Conservation (phyloP, 53 echinoderm and acorn worm species). For the Patiria pectinifera region DNA sequence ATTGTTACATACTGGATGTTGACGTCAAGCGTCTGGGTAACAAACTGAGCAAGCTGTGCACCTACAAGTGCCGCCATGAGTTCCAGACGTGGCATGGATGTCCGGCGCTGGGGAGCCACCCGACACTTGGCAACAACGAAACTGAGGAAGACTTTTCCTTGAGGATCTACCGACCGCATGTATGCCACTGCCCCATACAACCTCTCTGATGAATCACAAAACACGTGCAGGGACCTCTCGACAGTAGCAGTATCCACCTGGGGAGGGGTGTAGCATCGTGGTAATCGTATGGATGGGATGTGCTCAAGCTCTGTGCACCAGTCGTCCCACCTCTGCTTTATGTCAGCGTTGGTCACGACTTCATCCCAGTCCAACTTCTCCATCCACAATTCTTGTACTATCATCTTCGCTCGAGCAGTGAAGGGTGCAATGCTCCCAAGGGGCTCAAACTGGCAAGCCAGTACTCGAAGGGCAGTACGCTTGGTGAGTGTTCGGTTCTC, state of each 20-base stretch:
- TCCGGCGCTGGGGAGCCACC: neutral
- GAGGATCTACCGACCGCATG: neutral
- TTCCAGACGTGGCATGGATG: neutral
- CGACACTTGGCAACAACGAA: neutral
- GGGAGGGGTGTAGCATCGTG: too few species aligned
- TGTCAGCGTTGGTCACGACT: too few species aligned
- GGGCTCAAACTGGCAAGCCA: too few species aligned
- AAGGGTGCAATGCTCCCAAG: neutral
- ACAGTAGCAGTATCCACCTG: neutral
- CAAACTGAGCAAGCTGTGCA: too few species aligned
- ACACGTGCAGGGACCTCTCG: neutral
- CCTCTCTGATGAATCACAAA: conserved; percentile 31
- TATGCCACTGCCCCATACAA: conserved; percentile 9
- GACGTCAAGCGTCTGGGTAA: neutral
- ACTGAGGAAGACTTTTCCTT: neutral
- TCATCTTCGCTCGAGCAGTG: conserved; percentile 20
- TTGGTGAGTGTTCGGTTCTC: conserved; percentile 10
- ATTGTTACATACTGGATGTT: neutral
- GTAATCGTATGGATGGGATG: neutral
- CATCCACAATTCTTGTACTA: neutral
- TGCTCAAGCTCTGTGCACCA: neutral
- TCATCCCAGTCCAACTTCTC: too few species aligned
- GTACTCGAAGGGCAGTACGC: too few species aligned
- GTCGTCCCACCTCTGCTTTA: neutral
- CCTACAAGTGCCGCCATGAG: too few species aligned